A percentile compares a stretch with the other conserved stretches of the same genome.
Evolutionary conservation across 2,888 invertebrate species (phyloP).

Genomic region (Cheilosia urbana): DNA sequence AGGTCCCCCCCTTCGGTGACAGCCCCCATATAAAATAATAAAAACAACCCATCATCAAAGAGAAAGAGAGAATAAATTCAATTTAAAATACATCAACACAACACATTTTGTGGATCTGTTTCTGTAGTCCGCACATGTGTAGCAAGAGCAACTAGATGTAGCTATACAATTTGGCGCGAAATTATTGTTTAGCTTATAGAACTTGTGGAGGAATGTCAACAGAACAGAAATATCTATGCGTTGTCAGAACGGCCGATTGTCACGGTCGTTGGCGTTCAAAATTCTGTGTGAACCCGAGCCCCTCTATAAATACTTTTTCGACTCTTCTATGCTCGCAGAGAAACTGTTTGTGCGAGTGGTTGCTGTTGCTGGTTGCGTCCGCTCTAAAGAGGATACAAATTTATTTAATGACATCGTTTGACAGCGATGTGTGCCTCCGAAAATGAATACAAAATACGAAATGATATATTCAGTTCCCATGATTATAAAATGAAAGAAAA

Average conservation of each 20-base stretch:
- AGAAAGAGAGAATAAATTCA: conserved; percentile 31
- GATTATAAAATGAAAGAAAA: not conserved
- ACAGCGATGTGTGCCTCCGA: conserved; percentile 57
- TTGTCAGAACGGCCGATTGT: conserved; percentile 32
- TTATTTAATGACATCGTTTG: conserved; percentile 70
- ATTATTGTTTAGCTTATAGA: conserved; percentile 1
- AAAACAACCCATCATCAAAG: not conserved
- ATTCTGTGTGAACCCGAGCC: conserved; percentile 52
- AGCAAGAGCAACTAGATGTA: not conserved
- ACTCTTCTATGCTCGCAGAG: conserved; percentile 10
- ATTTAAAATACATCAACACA: conserved; percentile 36
- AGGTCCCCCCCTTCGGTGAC: conserved; percentile 7
- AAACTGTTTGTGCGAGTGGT: conserved; percentile 1
- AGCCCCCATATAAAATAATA: not conserved
- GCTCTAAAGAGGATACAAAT: conserved; percentile 56
- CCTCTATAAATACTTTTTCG: conserved; percentile 57
- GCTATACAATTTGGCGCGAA: conserved; percentile 44
- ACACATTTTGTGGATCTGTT: not conserved
- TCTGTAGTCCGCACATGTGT: not conserved
- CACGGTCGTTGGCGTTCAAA: conserved; percentile 51
- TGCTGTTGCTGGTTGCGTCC: not conserved
- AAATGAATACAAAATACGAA: conserved; percentile 25
- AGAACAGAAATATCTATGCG: not conserved
- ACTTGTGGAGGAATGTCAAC: conserved; percentile 25
- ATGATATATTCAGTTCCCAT: conserved; percentile 58